A percentile compares a stretch with the other conserved stretches of the same genome.
Conservation (phyloP, 2,888 invertebrate species). For the Hydrotaea diabolus region DNA sequence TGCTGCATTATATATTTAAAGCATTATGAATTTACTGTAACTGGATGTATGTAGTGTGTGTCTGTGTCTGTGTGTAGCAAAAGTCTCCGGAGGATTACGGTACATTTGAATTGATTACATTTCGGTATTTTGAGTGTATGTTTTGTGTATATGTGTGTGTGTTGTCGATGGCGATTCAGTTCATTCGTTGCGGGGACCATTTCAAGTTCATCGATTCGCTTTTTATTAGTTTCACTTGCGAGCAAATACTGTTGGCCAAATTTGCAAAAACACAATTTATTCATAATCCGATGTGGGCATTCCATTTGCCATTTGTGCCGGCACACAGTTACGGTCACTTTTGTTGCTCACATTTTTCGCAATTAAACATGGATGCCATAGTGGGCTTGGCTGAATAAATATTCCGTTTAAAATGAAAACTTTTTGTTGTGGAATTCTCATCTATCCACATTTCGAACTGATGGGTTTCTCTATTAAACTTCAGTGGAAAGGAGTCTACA, state of each 20-base stretch:
- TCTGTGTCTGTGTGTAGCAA: too few species aligned
- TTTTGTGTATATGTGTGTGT: too few species aligned
- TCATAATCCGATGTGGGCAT: conserved; percentile 15
- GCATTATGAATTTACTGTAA: conserved; percentile 30
- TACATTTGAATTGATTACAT: conserved; percentile 35
- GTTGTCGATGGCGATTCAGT: neutral
- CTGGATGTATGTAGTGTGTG: conserved; percentile 12
- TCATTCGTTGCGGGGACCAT: neutral
- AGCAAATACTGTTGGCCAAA: neutral
- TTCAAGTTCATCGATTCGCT: conserved; percentile 27
- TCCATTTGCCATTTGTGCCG: neutral
- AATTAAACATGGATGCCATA: neutral
- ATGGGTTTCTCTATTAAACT: too few species aligned
- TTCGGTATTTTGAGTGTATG: neutral
- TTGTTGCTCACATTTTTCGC: neutral
- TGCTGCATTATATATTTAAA: neutral
- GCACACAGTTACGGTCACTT: neutral
- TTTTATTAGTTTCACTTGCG: neutral
- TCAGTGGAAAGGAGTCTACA: too few species aligned
- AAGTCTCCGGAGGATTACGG: conserved; percentile 27
- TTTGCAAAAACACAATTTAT: conserved; percentile 29
- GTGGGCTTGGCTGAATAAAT: too few species aligned
- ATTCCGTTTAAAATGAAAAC: too few species aligned
- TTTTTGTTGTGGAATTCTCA: too few species aligned
- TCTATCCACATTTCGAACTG: too few species aligned